Percentiles rank a stretch among this genome's conserved stretches.
Evolutionary conservation across 2,113 vertebrate species (phyloP).

Genomic region (Tympanuchus pallidicinctus): DNA sequence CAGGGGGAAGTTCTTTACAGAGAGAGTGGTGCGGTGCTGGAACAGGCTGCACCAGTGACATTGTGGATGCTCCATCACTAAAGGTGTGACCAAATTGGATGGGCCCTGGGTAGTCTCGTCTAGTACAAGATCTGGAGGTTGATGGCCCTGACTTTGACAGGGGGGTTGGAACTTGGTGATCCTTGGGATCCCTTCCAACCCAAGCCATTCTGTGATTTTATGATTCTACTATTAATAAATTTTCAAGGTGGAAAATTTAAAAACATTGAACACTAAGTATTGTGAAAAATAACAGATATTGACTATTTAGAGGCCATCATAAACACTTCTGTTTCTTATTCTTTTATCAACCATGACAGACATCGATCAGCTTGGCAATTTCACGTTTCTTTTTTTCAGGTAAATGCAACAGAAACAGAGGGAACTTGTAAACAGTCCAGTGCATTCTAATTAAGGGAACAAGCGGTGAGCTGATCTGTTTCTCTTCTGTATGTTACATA

Average conservation of each 20-base stretch:
- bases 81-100: no score
- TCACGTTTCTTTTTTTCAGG: neutral
- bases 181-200: no score
- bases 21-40: no score
- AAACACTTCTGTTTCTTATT: neutral
- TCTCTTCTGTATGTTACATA: neutral
- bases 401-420: neutral
- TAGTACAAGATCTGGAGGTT: no score
- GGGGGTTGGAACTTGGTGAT: no score
- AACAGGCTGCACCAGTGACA: no score
- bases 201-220: neutral
- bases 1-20: no score
- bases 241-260: neutral
- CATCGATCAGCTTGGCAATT: accelerated
- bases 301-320: neutral
- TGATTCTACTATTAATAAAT: no score
- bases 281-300: neutral
- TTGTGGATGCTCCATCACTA: no score
- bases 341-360: neutral
- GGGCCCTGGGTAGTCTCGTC: no score
- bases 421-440: neutral
- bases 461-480: neutral
- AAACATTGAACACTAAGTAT: neutral
- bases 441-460: neutral
- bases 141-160: no score